Evolutionary conservation across 2,113 vertebrate genomes (phyloP).

Genomic region (Stigmatopora argus): DNA sequence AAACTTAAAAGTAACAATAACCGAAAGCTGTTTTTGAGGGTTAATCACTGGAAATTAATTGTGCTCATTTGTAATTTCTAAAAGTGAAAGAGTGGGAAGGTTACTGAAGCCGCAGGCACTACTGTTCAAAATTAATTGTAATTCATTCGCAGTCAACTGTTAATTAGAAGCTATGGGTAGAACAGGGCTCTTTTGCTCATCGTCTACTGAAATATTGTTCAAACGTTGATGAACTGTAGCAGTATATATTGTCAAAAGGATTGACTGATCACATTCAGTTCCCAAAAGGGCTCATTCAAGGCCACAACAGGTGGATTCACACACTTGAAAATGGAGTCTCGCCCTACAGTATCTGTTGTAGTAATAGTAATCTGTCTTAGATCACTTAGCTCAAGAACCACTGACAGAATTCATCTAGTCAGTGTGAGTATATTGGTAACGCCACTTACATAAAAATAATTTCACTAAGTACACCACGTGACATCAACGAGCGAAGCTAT

Average conservation of each 20-base stretch:
- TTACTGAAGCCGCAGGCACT: background rate
- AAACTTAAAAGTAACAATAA: background rate
- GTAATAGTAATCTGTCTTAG: background rate
- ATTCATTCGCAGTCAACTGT: background rate
- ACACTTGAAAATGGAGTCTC: background rate
- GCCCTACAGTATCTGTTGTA: background rate
- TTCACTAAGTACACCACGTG: conserved; percentile 29
- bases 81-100: background rate
- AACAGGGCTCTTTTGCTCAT: background rate
- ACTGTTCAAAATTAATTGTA: background rate
- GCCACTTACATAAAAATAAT: conserved; percentile 35
- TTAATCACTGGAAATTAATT: background rate
- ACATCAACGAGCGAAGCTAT: conserved; percentile 39
- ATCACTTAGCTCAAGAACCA: background rate
- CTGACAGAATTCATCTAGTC: conserved; percentile 11
- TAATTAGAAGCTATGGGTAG: background rate
- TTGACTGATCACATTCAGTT: background rate
- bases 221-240: background rate
- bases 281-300: background rate
- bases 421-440: conserved; percentile 12
- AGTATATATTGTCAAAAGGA: background rate
- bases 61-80: background rate
- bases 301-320: background rate
- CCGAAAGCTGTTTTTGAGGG: background rate
- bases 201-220: background rate